phyloP scores from a whole-genome alignment of 2,888 invertebrate genomes.

The Macrophya annulata region DNA sequence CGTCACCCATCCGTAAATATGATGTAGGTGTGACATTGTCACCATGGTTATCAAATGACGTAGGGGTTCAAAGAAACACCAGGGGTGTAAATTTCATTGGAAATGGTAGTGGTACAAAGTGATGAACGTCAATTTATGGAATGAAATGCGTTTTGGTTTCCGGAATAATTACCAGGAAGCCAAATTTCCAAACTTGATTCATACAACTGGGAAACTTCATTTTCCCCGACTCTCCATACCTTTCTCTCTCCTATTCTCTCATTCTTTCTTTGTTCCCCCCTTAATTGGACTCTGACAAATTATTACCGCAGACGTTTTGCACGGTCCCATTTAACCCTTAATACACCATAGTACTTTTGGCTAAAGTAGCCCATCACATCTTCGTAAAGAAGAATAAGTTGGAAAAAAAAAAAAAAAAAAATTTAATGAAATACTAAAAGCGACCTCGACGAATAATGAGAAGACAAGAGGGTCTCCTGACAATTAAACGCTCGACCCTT shows the following conservation, averaged over 20 bases:
- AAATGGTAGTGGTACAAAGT: neutral
- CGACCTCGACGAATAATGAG: neutral
- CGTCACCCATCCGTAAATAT: neutral
- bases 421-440: conserved; percentile 17
- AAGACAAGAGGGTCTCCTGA: conserved; percentile 44
- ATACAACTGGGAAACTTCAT: neutral
- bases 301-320: conserved; percentile 32
- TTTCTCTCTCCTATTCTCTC: neutral
- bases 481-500: conserved; percentile 36
- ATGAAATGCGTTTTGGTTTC: neutral
- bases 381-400: neutral
- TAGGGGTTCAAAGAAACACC: conserved; percentile 28
- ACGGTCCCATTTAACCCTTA: conserved; percentile 26
- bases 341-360: neutral
- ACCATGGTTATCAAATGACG: neutral
- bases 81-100: conserved; percentile 15
- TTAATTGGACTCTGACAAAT: conserved; percentile 47
- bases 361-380: neutral
- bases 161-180: neutral
- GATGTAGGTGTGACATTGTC: conserved; percentile 26
- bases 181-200: neutral
- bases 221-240: neutral
- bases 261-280: neutral
- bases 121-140: neutral
- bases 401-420: neutral